These are phyloP conservation scores for Mnemiopsis leidyi DNA, from an alignment of 37 sponge, comb jelly and placozoan genomes.

Conservation along the genomic window DNA sequence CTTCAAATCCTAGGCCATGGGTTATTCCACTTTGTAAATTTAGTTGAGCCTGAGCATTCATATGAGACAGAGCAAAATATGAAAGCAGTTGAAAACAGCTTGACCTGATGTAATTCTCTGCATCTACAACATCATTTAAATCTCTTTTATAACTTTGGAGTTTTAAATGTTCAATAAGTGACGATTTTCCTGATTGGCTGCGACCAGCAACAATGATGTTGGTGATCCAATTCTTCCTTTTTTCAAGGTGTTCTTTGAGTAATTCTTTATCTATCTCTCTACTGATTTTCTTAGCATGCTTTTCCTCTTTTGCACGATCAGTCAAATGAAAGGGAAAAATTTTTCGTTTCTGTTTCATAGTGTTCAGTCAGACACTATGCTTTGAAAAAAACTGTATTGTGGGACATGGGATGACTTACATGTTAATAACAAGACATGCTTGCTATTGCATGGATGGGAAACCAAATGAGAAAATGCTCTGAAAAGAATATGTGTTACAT, in stretches of 20 bases:
- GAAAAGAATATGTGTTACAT: too few relatives aligned
- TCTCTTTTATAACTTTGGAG: not conserved
- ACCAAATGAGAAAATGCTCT: too few relatives aligned
- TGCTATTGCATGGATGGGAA: too few relatives aligned
- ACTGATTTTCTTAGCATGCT: not conserved
- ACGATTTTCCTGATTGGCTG: not conserved
- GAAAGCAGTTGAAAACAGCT: not conserved
- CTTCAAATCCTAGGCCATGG: not conserved
- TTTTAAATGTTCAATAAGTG: not conserved
- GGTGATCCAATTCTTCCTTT: not conserved
- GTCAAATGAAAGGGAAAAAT: not conserved
- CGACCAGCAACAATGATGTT: not conserved
- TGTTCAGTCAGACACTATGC: too few relatives aligned
- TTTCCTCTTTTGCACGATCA: not conserved
- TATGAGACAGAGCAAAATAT: not conserved
- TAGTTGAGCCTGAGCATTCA: too few relatives aligned
- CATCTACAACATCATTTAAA: not conserved
- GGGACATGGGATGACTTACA: too few relatives aligned
- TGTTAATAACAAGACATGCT: too few relatives aligned
- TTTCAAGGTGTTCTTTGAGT: not conserved
- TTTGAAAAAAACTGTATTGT: too few relatives aligned
- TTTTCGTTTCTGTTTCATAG: too few relatives aligned
- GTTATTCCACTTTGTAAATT: too few relatives aligned
- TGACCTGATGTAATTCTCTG: not conserved
- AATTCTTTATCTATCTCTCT: not conserved